Evolutionary conservation across 2,888 invertebrate species (phyloP), one percentile per base, ranked within the genome.

Genomic region (Drosophila tanythrix): DNA sequence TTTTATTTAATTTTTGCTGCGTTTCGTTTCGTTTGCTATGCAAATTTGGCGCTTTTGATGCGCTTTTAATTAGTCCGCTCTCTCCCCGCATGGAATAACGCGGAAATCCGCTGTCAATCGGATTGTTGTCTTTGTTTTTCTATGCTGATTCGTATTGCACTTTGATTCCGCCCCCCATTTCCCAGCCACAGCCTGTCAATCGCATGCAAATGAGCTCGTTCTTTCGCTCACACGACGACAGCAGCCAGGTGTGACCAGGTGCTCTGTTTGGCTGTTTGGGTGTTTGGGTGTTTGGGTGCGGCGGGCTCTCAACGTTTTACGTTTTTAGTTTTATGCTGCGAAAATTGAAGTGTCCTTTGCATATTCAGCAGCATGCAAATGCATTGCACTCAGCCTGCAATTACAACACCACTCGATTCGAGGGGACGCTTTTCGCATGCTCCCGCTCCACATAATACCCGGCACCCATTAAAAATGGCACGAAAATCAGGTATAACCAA

Each of bases 1-100:
- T 89, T 80, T 74, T 83, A 88, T 87, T 87, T 83, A 79, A 78
- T 79, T 83, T 88, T 69, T 67, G 61, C 70, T 38, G 68, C 89
- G 74, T 79, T 82, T 73, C 89, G 87, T 83, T 87, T 88, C 89
- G 89, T 89, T 89, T 88, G 88, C 80, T 85, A 88, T 84, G 89
- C 84, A 89, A 84, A 84, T 84, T 89, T 69, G 70, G 61, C 70
- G 82, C 88, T 73, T 83, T 84, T 89, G 89, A 84, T 89, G 89
- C 74, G 88, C 88, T 84, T 89, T 84, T 89, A 89, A 84, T 84
- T 87, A 84, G 84, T 79, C 71, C 60, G 27, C 58, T 21, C 62
- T 25, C 58, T 18, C 36, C 62, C 52, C 38, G 31, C 43, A 50
- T 62, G 53, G 60, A 58, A 33, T 59, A 69, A 72, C 79, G 66